Percentiles rank a stretch among this genome's conserved stretches.
phyloP scores from a whole-genome alignment of 2,797 vertebrate species.

The Pempheris klunzingeri region DNA sequence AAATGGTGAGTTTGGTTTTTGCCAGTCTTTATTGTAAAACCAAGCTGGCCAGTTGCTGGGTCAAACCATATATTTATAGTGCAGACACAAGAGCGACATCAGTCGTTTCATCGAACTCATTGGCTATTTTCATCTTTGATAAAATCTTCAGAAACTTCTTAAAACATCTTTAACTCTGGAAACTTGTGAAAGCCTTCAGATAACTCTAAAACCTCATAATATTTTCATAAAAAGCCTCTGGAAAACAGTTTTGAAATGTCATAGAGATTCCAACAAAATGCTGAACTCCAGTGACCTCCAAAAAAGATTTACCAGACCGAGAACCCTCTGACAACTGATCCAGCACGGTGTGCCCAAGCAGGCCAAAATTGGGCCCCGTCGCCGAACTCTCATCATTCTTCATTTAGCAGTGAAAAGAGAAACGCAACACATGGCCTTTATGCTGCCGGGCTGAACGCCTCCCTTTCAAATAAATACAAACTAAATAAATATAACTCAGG shows the following conservation, averaged over 20 bases:
- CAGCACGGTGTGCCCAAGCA: not conserved
- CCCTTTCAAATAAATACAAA: constrained; percentile 77
- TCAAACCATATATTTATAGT: not conserved
- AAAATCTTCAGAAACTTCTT: not conserved
- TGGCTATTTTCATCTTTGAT: not conserved
- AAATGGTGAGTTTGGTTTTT: too few relatives aligned
- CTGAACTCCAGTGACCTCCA: not conserved
- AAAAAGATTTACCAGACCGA: not conserved
- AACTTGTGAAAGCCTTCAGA: not conserved
- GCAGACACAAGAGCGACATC: not conserved
- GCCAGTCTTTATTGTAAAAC: not conserved
- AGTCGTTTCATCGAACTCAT: not conserved
- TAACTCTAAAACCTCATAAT: not conserved
- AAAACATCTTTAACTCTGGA: not conserved
- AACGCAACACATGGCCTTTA: constrained; percentile 61
- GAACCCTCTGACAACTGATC: not conserved
- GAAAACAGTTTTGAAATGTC: not conserved
- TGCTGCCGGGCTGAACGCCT: constrained; percentile 53
- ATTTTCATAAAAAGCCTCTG: not conserved
- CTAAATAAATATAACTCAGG: constrained; percentile 46
- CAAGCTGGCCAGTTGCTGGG: not conserved
- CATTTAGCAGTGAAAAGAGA: constrained; percentile 57
- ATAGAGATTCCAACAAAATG: not conserved
- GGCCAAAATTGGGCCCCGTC: not conserved
- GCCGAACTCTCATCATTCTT: constrained; percentile 42